Evolutionary conservation across 2,113 vertebrate species (phyloP).

Genomic region (Ursus arctos): DNA sequence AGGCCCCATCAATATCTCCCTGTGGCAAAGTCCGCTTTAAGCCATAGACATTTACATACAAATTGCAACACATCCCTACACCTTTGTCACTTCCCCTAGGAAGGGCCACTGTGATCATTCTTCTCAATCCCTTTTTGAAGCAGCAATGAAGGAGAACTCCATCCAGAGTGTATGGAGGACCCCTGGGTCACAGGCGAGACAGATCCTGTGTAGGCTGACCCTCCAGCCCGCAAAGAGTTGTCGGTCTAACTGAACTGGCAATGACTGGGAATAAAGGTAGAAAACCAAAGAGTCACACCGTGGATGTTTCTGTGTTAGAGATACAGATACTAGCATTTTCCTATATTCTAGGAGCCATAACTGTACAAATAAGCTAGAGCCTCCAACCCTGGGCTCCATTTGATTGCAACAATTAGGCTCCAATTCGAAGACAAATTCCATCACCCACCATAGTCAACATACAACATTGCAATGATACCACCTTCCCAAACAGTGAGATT

Average conservation of each 20-base stretch:
- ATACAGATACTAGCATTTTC: not conserved
- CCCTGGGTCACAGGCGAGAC: no score
- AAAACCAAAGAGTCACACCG: rapidly evolving
- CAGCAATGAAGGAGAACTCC: not conserved
- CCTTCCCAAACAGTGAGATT: not conserved
- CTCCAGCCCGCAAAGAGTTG: not conserved
- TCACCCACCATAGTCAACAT: not conserved
- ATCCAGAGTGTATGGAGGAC: not conserved
- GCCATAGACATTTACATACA: not conserved
- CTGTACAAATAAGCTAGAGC: not conserved
- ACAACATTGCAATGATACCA: not conserved
- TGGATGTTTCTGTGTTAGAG: rapidly evolving
- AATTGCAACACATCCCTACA: not conserved
- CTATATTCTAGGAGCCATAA: no score
- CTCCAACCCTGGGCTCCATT: not conserved
- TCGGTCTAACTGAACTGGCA: not conserved
- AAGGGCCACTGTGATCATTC: not conserved
- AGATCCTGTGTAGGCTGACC: rapidly evolving
- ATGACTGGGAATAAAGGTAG: not conserved
- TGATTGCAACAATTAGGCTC: not conserved
- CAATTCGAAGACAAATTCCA: not conserved
- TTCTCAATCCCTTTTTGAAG: not conserved
- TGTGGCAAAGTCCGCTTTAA: conserved; percentile 40
- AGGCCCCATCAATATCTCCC: conserved; percentile 57
- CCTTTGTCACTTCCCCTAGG: not conserved